Evolutionary conservation across 2,113 vertebrate genomes (phyloP), one percentile per base, ranked within the genome.

Genomic region (Tor tambroides): DNA sequence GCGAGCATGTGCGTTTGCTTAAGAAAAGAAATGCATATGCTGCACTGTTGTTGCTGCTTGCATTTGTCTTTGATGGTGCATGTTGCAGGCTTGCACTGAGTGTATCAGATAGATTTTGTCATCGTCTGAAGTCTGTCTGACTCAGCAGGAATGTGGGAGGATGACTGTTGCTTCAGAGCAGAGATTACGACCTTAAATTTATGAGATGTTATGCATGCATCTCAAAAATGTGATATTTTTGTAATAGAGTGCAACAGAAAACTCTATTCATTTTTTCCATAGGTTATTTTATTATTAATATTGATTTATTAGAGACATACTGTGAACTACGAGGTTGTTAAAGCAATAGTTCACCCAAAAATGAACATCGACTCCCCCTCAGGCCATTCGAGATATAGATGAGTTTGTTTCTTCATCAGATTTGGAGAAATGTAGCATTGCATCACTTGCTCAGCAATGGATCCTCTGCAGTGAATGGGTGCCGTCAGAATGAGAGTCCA

Each of bases 81-180:
- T 65, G n/a, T 19, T 43, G 12, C 14, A 41, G n/a, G 56, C 56
- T 28, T 26, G n/a, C 59, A 65, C 59, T 17, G n/a, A 46, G 61
- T 21, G 15, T 17, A 77, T 46, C 54, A 63, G 23, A 77, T 30
- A 35, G 32, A 41, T 56, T 41, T 30, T 23, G 32, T 85, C 32
- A 9, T 26, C 5, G 56, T 80, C 35, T 79, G 46, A 79, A 56
- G 51, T 38, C 77, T 59, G 12, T 76, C 43, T 61, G 56, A 63
- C 59, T 65, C 79, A 41, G 79, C 38, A 81, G 79, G 79, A 81
- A 81, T 65, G 79, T 81, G 38, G 79, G 79, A 81, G 79, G n/a
- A 59, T 23, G 30, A 23, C 10, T 56, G 28, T 56, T 80, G 14
- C 54, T 38, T 80, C 23, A 38, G 30, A 80, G 54, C 78, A 80